Percentiles rank a stretch among this genome's conserved stretches.
Conservation (phyloP, 1,140 invertebrate genomes). For the Caenorhabditis remanei region DNA sequence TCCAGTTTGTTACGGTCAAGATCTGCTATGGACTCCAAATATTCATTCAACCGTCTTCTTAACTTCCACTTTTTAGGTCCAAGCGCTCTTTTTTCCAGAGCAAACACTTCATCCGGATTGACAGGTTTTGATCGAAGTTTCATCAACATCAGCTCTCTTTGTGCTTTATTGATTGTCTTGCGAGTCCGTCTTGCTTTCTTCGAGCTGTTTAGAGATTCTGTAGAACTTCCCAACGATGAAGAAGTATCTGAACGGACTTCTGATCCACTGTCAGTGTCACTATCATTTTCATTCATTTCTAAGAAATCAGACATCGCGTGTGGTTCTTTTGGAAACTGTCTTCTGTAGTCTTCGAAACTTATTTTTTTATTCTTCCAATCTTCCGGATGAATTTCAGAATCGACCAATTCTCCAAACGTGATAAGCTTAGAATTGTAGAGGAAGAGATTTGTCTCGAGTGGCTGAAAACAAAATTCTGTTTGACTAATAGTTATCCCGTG, state of each 20-base stretch:
- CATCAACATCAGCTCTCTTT: neutral
- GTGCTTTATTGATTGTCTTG: neutral
- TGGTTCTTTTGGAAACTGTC: constrained; percentile 14
- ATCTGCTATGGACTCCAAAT: neutral
- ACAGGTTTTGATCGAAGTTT: constrained; percentile 3
- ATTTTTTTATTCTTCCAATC: neutral
- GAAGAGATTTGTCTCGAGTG: neutral
- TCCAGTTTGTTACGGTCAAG: neutral
- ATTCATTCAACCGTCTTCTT: neutral
- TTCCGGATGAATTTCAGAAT: constrained; percentile 29
- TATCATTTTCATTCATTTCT: neutral
- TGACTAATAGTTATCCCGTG: neutral
- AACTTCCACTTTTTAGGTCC: constrained; percentile 4
- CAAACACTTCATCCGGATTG: neutral
- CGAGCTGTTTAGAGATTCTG: neutral
- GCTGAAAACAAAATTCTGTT: neutral
- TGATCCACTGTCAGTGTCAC: neutral
- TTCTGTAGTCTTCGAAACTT: neutral
- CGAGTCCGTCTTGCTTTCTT: neutral
- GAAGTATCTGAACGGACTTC: neutral
- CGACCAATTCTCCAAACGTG: constrained; percentile 12
- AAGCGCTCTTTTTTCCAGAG: neutral
- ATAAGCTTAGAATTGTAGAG: constrained; percentile 21
- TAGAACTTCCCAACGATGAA: neutral
- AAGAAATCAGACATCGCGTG: neutral